Percentiles rank a stretch among this genome's conserved stretches.
These are phyloP conservation scores for Suricata suricatta DNA, from an alignment of 2,113 vertebrate species.

Conservation along the genomic window DNA sequence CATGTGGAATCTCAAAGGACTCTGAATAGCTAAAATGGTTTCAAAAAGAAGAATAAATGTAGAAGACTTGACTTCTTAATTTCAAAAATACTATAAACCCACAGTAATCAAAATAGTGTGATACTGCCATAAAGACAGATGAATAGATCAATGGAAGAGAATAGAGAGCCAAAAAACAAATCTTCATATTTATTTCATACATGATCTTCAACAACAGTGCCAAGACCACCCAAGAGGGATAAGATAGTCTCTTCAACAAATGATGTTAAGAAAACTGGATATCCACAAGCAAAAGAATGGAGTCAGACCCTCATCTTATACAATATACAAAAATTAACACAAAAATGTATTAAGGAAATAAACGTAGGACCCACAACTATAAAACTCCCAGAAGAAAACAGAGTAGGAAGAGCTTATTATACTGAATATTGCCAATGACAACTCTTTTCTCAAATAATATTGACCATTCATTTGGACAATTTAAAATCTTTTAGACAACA, in stretches of 20 bases:
- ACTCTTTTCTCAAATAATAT: too few species aligned
- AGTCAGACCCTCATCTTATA: neutral
- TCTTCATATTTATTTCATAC: neutral
- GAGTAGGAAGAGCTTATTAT: neutral
- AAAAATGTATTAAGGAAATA: neutral
- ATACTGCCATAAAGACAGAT: neutral
- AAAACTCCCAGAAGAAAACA: neutral
- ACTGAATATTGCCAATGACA: neutral
- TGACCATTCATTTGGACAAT: too few species aligned
- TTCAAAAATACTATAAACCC: neutral
- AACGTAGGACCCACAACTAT: neutral
- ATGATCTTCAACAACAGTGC: neutral
- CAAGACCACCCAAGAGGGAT: neutral
- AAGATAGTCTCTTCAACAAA: neutral
- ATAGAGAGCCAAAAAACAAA: neutral
- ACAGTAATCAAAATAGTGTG: neutral
- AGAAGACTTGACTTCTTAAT: neutral
- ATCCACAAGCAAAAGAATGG: neutral
- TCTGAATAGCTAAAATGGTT: neutral
- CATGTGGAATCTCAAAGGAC: neutral
- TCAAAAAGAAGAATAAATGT: neutral
- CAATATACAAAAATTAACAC: neutral
- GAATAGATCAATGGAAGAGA: neutral
- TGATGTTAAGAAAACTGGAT: neutral
- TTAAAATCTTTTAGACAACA: neutral